Base-by-base conservation (phyloP, 2,113 vertebrate genomes). In the Spea multiplicata region DNA sequence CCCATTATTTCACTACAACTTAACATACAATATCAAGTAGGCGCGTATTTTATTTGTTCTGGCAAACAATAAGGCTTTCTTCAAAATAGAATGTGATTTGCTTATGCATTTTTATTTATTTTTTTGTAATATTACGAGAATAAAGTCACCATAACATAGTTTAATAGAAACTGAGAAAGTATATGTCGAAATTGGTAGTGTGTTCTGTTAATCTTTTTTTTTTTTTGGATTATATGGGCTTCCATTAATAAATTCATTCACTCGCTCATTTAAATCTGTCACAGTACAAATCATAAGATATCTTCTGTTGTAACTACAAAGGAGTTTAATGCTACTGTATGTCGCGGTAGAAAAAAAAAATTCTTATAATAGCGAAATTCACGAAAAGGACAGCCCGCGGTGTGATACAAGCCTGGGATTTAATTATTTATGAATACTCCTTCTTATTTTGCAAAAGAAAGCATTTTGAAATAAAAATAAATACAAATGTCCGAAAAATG, bases 61-160 rank as follows among this genome's bases (percentile, higher is more conserved):
- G 84, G 81, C 77, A 83, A 86, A 16, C 81, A 83, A 68, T 61
- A 83, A 87, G 82, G 86, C 81, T 79, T 86, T 84, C 87, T 88
- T 87, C 84, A 83, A 77, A 87, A 83, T 81, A 84, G 84, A 86
- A 86, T 84, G 67, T 49, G 46, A 59, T 80, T 67, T 61, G 81
- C 75, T 86, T 82, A 75, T 84, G 84, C 82, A 47, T 67, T 66
- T 75, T 67, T 53, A 64, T 49, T 8, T n/a, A 49, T 69, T 62
- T 48, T 84, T 85, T 86, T 82, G 88, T 86, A 84, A 87, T 84
- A 78, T 86, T 87, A 81, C 12, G 70, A 73, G 81, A 75, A 84
- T 87, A 67, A 55, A 74, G 84, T 83, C 85, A 81, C 82, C 74
- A 85, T 85, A 87, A 88, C 55, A 13, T 86, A 83, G 82, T 77